A percentile compares a stretch with the other conserved stretches of the same genome.
Conservation (phyloP, 2,113 vertebrate genomes). For the Sylvilagus bachmani region DNA sequence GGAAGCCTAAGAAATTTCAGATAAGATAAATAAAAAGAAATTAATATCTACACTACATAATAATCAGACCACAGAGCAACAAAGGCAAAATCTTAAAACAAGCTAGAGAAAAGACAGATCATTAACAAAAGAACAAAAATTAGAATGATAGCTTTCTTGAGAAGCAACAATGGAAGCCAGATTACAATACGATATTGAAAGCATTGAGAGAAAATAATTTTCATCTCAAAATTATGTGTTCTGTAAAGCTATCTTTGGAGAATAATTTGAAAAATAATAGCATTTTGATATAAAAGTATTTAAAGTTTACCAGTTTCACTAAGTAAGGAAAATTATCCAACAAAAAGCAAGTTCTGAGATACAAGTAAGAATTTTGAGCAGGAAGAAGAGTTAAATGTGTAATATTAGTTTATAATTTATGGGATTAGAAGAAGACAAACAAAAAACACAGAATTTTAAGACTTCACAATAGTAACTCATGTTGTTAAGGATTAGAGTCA, state of each 20-base stretch:
- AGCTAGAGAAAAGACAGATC: constrained; percentile 16
- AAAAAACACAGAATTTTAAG: neutral
- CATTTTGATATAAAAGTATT: neutral
- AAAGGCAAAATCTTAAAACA: constrained; percentile 42
- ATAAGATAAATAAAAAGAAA: neutral
- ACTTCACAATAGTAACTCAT: constrained; percentile 22
- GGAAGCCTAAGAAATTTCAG: constrained; percentile 29
- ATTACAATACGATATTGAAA: constrained; percentile 47
- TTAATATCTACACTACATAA: neutral
- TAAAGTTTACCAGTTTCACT: neutral
- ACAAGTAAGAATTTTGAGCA: neutral
- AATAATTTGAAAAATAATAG: constrained; percentile 2
- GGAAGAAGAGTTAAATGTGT: constrained; percentile 16
- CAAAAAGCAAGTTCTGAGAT: constrained; percentile 6
- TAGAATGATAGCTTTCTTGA: neutral
- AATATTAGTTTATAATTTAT: constrained; percentile 44
- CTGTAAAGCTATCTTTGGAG: neutral
- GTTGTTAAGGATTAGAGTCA: constrained; percentile 24
- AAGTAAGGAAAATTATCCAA: constrained; percentile 35
- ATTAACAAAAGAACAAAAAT: neutral
- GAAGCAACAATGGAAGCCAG: neutral
- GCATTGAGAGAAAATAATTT: constrained; percentile 13
- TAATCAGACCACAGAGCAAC: neutral
- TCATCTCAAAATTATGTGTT: constrained; percentile 1
- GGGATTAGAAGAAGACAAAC: constrained; percentile 36